These are phyloP conservation scores for Agriotes lineatus DNA, from an alignment of 2,888 invertebrate genomes.

Conservation along the genomic window DNA sequence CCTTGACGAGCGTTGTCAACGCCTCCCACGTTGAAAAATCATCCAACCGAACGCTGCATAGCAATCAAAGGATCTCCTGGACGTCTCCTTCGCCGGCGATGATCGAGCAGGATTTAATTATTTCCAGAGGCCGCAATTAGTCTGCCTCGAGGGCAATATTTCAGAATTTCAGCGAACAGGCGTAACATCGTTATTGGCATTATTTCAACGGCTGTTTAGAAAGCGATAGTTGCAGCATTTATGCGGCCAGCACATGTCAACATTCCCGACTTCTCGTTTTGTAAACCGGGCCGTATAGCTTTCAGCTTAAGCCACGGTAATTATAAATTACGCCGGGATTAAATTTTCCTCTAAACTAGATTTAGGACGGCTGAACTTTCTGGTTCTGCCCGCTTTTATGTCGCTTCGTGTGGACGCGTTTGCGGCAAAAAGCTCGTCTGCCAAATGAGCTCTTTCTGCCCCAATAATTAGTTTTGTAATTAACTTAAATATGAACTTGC, in stretches of 20 bases:
- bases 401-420: not conserved
- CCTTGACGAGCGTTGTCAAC: constrained; percentile 16
- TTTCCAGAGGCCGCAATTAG: constrained; percentile 32
- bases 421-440: not conserved
- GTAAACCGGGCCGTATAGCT: constrained; percentile 53
- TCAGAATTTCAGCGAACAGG: constrained; percentile 36
- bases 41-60: not conserved
- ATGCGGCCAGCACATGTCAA: constrained; percentile 46
- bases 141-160: constrained; percentile 17
- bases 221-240: constrained; percentile 41
- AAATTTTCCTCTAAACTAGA: constrained; percentile 35
- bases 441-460: too few species aligned
- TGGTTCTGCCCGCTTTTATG: constrained; percentile 6
- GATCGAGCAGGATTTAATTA: constrained; percentile 35
- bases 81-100: constrained; percentile 6
- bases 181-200: constrained; percentile 46
- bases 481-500: too few species aligned
- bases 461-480: too few species aligned
- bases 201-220: constrained; percentile 51
- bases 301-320: constrained; percentile 49
- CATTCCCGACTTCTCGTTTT: constrained; percentile 49
- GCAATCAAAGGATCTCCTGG: not conserved
- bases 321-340: constrained; percentile 52
- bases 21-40: not conserved
- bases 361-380: constrained; percentile 25